Evolutionary conservation across 2,113 vertebrate genomes (phyloP).

Genomic region (Rhinichthys klamathensis): DNA sequence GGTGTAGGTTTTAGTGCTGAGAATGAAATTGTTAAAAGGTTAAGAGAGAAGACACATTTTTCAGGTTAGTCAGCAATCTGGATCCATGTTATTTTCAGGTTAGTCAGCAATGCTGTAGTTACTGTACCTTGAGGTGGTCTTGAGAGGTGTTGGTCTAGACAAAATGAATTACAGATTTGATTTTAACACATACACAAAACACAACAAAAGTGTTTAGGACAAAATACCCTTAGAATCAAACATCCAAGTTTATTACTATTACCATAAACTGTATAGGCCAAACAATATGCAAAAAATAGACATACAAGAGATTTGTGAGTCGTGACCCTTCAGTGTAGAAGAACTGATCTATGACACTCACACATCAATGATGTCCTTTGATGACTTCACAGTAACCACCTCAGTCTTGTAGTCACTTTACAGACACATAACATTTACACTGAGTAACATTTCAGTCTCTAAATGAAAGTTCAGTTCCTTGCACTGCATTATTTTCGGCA

Average conservation of each 20-base stretch:
- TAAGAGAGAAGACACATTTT: not conserved
- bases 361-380: not conserved
- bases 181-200: too few species aligned
- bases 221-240: not conserved
- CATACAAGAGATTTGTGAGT: not conserved
- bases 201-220: too few species aligned
- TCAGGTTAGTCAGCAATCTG: not conserved
- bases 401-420: constrained; percentile 19
- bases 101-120: not conserved
- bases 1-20: constrained; percentile 41
- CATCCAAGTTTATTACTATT: not conserved
- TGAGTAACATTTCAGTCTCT: not conserved
- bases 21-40: not conserved
- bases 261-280: not conserved
- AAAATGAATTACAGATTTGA: not conserved
- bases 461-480: not conserved
- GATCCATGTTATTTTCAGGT: not conserved
- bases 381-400: constrained; percentile 8
- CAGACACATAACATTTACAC: not conserved
- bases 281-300: too few species aligned
- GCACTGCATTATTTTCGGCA: not conserved
- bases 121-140: constrained; percentile 39
- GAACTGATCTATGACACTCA: not conserved
- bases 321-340: not conserved
- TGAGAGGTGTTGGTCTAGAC: constrained; percentile 24